These are phyloP conservation scores for Salminus brasiliensis DNA, from an alignment of 2,113 vertebrate genomes.

Conservation along the genomic window DNA sequence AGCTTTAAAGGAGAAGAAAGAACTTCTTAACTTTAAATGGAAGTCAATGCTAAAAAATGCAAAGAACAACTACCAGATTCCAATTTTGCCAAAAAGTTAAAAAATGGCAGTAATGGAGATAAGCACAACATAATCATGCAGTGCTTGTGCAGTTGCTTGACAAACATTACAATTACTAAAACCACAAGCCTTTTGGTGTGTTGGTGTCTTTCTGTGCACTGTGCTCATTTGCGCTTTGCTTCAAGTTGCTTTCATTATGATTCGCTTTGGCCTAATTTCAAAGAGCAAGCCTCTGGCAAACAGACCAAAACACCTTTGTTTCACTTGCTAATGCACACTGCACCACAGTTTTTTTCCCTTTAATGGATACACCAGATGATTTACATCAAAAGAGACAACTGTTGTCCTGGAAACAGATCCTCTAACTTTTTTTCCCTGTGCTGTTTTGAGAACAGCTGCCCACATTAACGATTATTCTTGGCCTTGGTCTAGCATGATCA, in stretches of 20 bases:
- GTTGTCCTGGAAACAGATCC: conserved; percentile 32
- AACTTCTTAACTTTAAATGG: too few species aligned
- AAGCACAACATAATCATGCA: background rate
- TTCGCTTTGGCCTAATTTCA: background rate
- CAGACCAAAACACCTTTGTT: conserved; percentile 20
- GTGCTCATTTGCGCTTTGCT: background rate
- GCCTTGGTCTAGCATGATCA: conserved; percentile 15
- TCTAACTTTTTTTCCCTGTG: background rate
- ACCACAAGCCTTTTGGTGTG: background rate
- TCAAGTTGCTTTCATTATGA: background rate
- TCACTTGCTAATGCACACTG: background rate
- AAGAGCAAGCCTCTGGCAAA: background rate
- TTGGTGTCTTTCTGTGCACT: background rate
- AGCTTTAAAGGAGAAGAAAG: too few species aligned
- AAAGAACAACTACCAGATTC: too few species aligned
- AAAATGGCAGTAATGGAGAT: too few species aligned
- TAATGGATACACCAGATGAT: conserved; percentile 28
- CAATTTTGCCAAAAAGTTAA: too few species aligned
- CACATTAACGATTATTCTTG: background rate
- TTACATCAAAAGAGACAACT: conserved; percentile 22
- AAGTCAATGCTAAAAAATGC: too few species aligned
- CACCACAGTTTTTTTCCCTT: conserved; percentile 11
- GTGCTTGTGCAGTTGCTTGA: background rate
- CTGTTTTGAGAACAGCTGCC: conserved; percentile 25
- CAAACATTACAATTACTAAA: background rate